Base-by-base conservation (phyloP, 1,140 invertebrate genomes). In the Sycophila sp. region DNA sequence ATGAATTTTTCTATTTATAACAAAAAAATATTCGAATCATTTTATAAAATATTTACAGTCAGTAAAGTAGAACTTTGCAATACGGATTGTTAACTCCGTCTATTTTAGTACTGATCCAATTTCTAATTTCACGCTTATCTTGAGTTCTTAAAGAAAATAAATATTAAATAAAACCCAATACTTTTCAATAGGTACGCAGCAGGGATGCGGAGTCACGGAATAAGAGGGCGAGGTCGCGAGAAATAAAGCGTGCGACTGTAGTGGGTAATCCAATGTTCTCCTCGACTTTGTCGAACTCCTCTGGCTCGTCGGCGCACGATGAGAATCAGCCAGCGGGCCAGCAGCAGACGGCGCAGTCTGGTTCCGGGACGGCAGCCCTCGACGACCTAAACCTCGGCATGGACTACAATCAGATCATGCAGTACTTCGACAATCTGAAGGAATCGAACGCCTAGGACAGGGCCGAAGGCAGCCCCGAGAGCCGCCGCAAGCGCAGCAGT, bases 351-450 rank as follows among this genome's bases (percentile, higher is more conserved):
- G 49, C 40, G 26, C 32, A 56, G 30, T n/a, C 4, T 15, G n/a
- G 17, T 60, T 26, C 32, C 32, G 38, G 30, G 49, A 24, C n/a
- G 2, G 34, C 92, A 28, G 90, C 90, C 49, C 85, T 94, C 66
- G 93, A 94, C 83, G 93, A 94, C 83, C 87, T 95, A 15, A 91
- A 92, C 76, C 88, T 94, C 69, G 94, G 94, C 76, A 96, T 98
- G 94, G 95, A 98, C 83, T 98, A 98, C 85, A 95, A 98, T 80
- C 94, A 98, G 88, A 94, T 98, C 81, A 96, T 97, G 94, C 93
- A 96, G 79, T 97, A 98, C 87, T 98, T 98, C 89, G 95, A 97
- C 86, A 98, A 96, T 89, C 88, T 98, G 77, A 98, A 98, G 89
- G 96, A 86, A 73, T 86, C 85, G 69, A 86, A 86, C 73, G 85